These are phyloP conservation scores for Macrosoma leucophasiata DNA, from an alignment of 2,888 invertebrate genomes.

Conservation along the genomic window DNA sequence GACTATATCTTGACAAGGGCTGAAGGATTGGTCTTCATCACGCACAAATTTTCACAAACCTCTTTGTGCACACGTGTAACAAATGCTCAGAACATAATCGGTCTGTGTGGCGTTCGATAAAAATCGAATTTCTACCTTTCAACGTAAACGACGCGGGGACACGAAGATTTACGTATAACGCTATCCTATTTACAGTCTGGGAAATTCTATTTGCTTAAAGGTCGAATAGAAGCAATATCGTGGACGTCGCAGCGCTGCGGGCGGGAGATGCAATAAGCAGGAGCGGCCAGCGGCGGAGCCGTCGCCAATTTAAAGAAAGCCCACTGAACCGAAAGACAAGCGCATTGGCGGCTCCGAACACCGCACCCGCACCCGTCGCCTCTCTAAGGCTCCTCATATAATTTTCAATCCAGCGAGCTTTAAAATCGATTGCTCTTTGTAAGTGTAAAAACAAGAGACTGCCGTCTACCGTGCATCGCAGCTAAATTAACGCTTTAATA, in stretches of 20 bases:
- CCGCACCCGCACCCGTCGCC: constrained; percentile 52
- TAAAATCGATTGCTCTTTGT: constrained; percentile 74
- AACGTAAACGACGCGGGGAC: constrained; percentile 48
- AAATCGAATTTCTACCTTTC: constrained; percentile 57
- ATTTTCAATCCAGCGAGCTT: constrained; percentile 75
- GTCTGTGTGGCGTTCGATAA: constrained; percentile 40
- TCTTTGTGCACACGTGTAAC: constrained; percentile 25
- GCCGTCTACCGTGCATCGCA: constrained; percentile 39
- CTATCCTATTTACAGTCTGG: constrained; percentile 66
- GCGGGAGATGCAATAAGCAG: constrained; percentile 72
- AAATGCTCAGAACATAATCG: constrained; percentile 38
- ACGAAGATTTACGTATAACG: constrained; percentile 61
- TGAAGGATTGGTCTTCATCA: constrained; percentile 64
- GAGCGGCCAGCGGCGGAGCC: constrained; percentile 66
- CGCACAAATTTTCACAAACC: constrained; percentile 54
- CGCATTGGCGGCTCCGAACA: constrained; percentile 73
- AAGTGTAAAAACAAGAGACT: constrained; percentile 61
- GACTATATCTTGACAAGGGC: constrained; percentile 56
- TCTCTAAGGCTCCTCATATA: constrained; percentile 70
- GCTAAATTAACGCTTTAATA: constrained; percentile 54
- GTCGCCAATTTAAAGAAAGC: constrained; percentile 77
- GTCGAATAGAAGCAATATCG: constrained; percentile 72
- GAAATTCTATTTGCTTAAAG: constrained; percentile 74
- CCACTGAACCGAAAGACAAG: constrained; percentile 77
- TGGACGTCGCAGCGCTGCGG: constrained; percentile 68